Base-by-base conservation (phyloP, 2,113 vertebrate genomes). In the Dromaius novaehollandiae region DNA sequence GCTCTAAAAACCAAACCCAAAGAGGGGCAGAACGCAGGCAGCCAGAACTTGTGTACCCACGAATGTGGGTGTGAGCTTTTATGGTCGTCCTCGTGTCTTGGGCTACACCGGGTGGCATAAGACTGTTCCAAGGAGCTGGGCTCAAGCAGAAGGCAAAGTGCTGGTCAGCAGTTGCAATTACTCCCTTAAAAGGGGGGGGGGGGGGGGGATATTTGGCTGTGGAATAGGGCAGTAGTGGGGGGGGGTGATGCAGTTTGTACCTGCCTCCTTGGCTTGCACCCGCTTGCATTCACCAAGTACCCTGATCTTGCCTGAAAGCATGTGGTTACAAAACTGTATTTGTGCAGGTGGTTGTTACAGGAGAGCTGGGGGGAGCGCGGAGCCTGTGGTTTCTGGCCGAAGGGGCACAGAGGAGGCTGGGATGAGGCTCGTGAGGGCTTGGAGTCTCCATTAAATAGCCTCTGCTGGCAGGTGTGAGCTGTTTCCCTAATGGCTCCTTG, bases 401-500 rank as follows among this genome's bases (percentile, higher is more conserved):
- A 9, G 88, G 65, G 53, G 73, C 77, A 63, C 1, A 11, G 46
- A 28, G 86, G 32, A 61, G 89, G 90, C 58, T 60, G 10, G 84
- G 20, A 53, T 21, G 36, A 66, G 83, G 88, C 34, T 18, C 68
- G 24, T 91, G 51, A 70, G 75, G 66, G 66, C 89, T 66, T 17
- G 30, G 88, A 90, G 78, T 51, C 66, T 79, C 78, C 66, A 36
- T 77, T 83, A 89, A 88, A 68, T 10, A 56, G 69, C 50, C 65
- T 80, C 93, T 92, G 84, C 82, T 82, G 93, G 78, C 88, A 86
- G 82, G 28, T 63, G n/a, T 82, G 89, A 96, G 90, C 94, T 92
- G 91, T 85, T 94, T 93, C 96, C 89, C 81, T 93, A 86, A 93
- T 93, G 87, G 92, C 89, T 93, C 56, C 81, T 96, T 90, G 91